Conservation (phyloP, 2,888 invertebrate species). For the Cacoxenus indagator region DNA sequence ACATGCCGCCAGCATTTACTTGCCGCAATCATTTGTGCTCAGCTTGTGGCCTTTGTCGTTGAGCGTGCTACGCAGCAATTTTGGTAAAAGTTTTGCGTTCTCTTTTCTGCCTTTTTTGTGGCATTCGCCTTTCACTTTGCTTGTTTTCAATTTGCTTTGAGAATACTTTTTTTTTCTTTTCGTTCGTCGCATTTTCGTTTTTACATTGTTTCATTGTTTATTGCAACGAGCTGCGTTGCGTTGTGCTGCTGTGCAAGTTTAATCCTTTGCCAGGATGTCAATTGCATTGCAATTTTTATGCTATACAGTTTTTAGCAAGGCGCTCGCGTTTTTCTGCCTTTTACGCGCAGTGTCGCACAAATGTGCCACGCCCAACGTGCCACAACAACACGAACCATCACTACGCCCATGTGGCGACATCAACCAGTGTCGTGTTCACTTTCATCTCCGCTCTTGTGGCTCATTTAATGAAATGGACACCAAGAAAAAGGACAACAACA, state of each 20-base stretch:
- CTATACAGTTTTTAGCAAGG: conserved; percentile 31
- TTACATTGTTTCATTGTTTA: background rate
- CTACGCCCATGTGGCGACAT: background rate
- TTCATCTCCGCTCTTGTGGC: conserved; percentile 5
- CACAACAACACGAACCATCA: background rate
- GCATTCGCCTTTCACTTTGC: too few relatives aligned
- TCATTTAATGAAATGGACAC: conserved; percentile 39
- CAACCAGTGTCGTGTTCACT: background rate
- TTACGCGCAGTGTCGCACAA: background rate
- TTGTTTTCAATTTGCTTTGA: too few relatives aligned
- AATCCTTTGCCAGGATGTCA: conserved; percentile 30
- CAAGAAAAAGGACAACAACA: background rate
- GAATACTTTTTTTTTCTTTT: background rate
- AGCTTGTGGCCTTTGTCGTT: too few relatives aligned
- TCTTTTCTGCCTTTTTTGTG: too few relatives aligned
- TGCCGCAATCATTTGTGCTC: too few relatives aligned
- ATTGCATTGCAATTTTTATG: conserved; percentile 27
- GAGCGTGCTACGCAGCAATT: too few relatives aligned
- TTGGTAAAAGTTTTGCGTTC: too few relatives aligned
- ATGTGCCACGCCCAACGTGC: too few relatives aligned
- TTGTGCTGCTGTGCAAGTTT: background rate
- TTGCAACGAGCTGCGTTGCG: background rate
- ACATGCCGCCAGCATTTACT: too few relatives aligned
- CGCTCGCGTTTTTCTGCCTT: background rate
- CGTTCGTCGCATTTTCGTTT: background rate